Percentiles rank a stretch among this genome's conserved stretches.
Evolutionary conservation across 2,888 invertebrate genomes (phyloP).

Genomic region (Meiosimyza platycephala): DNA sequence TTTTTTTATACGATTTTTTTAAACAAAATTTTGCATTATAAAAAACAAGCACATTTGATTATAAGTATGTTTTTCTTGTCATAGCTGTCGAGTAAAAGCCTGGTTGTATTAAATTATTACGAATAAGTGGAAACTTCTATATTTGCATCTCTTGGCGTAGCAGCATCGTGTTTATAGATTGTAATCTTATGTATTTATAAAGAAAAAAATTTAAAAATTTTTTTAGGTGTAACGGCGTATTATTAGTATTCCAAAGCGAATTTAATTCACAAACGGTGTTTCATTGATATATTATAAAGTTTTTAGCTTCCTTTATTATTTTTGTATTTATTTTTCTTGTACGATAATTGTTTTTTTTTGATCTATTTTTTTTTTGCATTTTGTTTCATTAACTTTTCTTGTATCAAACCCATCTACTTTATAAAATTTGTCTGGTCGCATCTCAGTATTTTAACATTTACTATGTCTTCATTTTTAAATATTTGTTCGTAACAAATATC

Average conservation of each 20-base stretch:
- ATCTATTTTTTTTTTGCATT: not conserved
- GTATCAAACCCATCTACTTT: constrained; percentile 10
- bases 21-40: constrained; percentile 13
- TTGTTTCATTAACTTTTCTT: not conserved
- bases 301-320: constrained; percentile 6
- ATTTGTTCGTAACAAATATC: constrained; percentile 11
- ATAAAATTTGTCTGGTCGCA: not conserved
- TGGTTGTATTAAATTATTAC: constrained; percentile 8
- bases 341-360: not conserved
- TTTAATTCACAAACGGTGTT: constrained; percentile 9
- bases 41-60: constrained; percentile 20
- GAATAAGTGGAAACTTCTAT: constrained; percentile 13
- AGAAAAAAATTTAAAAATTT: not conserved
- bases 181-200: not conserved
- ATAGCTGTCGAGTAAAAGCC: constrained; percentile 22
- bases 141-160: constrained; percentile 30
- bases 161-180: constrained; percentile 16
- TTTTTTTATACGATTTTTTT: not conserved
- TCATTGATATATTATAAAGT: not conserved
- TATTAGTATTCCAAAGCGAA: constrained; percentile 14
- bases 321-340: constrained; percentile 15
- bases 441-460: not conserved
- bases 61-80: constrained; percentile 19
- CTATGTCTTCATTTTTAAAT: constrained; percentile 7
- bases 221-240: not conserved